Base-by-base conservation (phyloP, 2,888 invertebrate species). In the Acrocera orbiculus region DNA sequence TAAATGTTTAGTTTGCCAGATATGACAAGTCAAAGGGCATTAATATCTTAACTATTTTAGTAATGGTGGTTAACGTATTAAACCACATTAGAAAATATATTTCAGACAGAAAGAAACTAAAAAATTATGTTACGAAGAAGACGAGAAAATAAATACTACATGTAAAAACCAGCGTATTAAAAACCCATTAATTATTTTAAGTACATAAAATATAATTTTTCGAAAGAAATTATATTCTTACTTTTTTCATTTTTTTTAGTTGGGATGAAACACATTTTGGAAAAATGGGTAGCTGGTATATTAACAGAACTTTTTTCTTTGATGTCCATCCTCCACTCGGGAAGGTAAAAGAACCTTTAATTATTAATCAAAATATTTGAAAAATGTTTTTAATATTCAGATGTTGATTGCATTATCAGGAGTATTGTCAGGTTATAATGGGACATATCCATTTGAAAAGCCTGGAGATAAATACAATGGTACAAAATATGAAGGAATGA, bases 231-330 rank as follows among this genome's bases (percentile, higher is more conserved):
- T 8, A 23, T 4, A 31, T 16, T 23, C 2, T 17, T 23, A 24
- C 24, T 11, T 22, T 13, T 16, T 32, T 36, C 39, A 36, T 39
- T 34, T 39, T 46, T 66, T 66, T 47, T 52, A 85, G 85, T 54
- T 90, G 90, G 90, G 95, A 95, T 65, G 95, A 95, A 67, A 93
- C 93, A 17, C 95, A 95, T 65, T 95, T 95, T 68, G 93, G 93
- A 1, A 95, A 95, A 70, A 93, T 95, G 90, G 90, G 85, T 2
- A 90, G 89, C 53, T 95, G 92, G 90, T 95, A 95, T 52, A 92
- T 95, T 42, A 95, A 93, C 49, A 70, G 87, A 45, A 92, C 92
- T 36, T 93, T 93, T 59, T 95, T 95, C 63, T 95, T 95, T 63
- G 95, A 95, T 64, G 95, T 95, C 2, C 95, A 95, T 65, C 95